Base-by-base conservation (phyloP, 2,113 vertebrate genomes). In the Oreochromis spilurus region DNA sequence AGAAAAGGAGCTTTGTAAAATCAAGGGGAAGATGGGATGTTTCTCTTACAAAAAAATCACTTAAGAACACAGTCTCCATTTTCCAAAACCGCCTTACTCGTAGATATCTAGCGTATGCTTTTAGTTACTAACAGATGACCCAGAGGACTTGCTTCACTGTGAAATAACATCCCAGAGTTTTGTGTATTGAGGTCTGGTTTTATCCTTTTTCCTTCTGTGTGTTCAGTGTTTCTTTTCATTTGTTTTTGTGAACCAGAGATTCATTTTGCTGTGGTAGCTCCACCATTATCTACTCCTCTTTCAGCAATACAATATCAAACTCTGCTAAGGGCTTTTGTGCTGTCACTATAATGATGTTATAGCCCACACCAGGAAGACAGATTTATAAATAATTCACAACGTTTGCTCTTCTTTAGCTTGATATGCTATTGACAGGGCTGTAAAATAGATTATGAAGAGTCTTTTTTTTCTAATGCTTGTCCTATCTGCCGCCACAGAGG, bases 351-450 rank as follows among this genome's bases (percentile, higher is more conserved):
- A 91, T 91, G 86, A 94, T 91, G 87, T 91, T 90, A 83, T 85
- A 91, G 77, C 91, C 82, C 53, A 83, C 93, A 89, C 88, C 80
- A 88, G 90, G 85, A 95, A 93, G 90, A 91, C 84, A 40, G 82
- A 87, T 91, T 94, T 89, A 93, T 96, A 93, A 95, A 96, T 96
- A 95, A 95, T 96, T 95, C 90, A 96, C 83, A 80, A 75, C 82
- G 84, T 95, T 94, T 93, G 82, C 89, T 87, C 88, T 93, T 91
- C 91, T 93, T 93, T 89, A 92, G 87, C 88, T 85, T 87, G 14
- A 93, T 95, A 88, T 92, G 91, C 91, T 95, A 95, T 94, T 96
- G 95, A 95, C 93, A 92, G 85, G 75, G 79, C 60, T 83, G 86
- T 94, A 90, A 93, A 95, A 87, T 82, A 84, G 82, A 94, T 96